Evolutionary conservation across 1,140 invertebrate species (phyloP).

Genomic region (Daktulosphaira vitifoliae): DNA sequence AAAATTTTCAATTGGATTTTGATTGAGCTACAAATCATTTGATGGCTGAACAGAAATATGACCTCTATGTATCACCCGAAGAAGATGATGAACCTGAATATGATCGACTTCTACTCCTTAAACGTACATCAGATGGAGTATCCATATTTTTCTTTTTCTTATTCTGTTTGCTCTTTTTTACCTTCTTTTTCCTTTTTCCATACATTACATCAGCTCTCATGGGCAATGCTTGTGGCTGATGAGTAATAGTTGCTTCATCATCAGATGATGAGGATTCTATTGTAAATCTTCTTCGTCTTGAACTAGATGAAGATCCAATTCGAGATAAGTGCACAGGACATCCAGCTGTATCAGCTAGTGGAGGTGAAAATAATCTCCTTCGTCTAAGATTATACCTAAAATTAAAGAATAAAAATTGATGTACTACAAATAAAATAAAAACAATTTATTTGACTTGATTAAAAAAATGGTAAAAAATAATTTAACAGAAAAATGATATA

Average conservation of each 20-base stretch:
- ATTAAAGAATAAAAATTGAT: not conserved
- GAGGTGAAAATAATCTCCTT: not conserved
- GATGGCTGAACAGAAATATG: too few relatives aligned
- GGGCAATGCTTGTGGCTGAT: not conserved
- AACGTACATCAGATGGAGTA: not conserved
- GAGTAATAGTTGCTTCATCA: slow-evolving; percentile 1
- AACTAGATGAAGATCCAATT: not conserved
- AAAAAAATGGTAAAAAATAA: too few relatives aligned
- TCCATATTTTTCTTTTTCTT: not conserved
- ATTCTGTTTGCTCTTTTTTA: not conserved
- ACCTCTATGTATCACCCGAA: not conserved
- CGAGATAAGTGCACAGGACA: not conserved
- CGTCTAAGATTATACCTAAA: slow-evolving; percentile 13
- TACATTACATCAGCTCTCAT: not conserved
- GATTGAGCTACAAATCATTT: too few relatives aligned
- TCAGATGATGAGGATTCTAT: not conserved
- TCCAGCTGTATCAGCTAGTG: not conserved
- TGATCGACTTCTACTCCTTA: not conserved
- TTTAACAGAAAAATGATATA: too few relatives aligned
- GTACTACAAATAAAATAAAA: too few relatives aligned
- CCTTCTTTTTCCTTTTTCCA: not conserved
- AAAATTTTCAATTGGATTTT: too few relatives aligned
- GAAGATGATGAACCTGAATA: not conserved
- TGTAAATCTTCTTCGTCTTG: not conserved
- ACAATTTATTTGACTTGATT: too few relatives aligned